Base-by-base conservation (phyloP, 2,888 invertebrate genomes). In the Copidosoma aretas region DNA sequence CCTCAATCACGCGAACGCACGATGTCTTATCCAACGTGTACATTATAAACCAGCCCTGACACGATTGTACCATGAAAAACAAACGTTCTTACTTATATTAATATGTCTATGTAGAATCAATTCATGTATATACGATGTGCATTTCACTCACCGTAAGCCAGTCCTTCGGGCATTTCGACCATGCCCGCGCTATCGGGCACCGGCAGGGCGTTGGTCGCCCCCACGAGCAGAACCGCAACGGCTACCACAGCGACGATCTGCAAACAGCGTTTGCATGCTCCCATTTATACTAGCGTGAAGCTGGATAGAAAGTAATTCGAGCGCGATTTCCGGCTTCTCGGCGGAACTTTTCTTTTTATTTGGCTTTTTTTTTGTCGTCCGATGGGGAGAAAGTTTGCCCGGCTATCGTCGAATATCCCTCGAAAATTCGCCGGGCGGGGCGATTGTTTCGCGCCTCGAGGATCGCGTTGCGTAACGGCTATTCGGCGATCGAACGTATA, bases 121-220 rank as follows among this genome's bases (percentile, higher is more conserved):
- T 12, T 41, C 17, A 24, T 24, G 0, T 22, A 43, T 32, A 10
- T 58, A 15, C 32, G 12, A 14, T 41, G 43, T 46, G 43, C 3
- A 46, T 46, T 46, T 46, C 12, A 71, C 79, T 79, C 76, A 84
- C 84, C 84, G 70, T 84, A 84, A 43, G 84, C 84, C 58, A 84
- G 76, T 71, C 84, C 84, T 52, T 81, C 79, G 41, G 78, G 77
- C 80, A 84, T 81, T 67, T 80, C 80, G n/a, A 83, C 82, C 46
- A 81, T 78, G n/a, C 84, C 84, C 19, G 84, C 84, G 68, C 84
- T 84, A 68, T 84, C 84, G 19, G 84, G 80, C 24, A 65, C 49
- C 21, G 77, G 78, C 17, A 12, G 10, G 10, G 66, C 68, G 43
- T 46, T 17, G 43, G 15, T 32, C 3, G 49, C 21, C 8, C 39